Evolutionary conservation across 2,797 vertebrate genomes (phyloP).

Genomic region (Cuculus canorus): DNA sequence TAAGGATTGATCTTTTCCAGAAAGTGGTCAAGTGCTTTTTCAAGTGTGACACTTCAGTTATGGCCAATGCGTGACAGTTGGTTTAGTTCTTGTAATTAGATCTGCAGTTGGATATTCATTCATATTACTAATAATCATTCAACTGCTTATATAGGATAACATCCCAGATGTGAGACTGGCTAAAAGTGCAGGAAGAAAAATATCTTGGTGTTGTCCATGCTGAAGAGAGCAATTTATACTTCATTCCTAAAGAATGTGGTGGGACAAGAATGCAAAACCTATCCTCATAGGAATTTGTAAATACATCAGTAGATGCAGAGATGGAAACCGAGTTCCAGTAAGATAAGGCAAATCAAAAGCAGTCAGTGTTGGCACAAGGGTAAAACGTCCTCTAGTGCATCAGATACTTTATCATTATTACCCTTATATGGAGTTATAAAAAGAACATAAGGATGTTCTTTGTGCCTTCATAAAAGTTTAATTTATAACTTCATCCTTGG

Average conservation of each 20-base stretch:
- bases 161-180: neutral
- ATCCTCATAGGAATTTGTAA: neutral
- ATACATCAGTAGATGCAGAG: neutral
- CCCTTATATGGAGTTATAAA: neutral
- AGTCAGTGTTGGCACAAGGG: neutral
- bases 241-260: neutral
- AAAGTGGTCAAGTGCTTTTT: neutral
- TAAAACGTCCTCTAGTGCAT: neutral
- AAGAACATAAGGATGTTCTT: slow-evolving; percentile 13
- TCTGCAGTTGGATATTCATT: neutral
- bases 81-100: neutral
- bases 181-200: neutral
- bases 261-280: neutral
- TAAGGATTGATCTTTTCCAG: neutral
- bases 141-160: neutral
- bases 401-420: neutral
- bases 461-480: slow-evolving; percentile 20
- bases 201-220: neutral
- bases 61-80: neutral
- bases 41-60: neutral
- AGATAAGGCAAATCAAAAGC: neutral
- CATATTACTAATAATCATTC: neutral
- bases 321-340: neutral
- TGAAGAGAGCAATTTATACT: neutral
- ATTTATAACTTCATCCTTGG: slow-evolving; percentile 10